phyloP scores from a whole-genome alignment of 2,888 invertebrate species.

The Protophormia terraenovae region DNA sequence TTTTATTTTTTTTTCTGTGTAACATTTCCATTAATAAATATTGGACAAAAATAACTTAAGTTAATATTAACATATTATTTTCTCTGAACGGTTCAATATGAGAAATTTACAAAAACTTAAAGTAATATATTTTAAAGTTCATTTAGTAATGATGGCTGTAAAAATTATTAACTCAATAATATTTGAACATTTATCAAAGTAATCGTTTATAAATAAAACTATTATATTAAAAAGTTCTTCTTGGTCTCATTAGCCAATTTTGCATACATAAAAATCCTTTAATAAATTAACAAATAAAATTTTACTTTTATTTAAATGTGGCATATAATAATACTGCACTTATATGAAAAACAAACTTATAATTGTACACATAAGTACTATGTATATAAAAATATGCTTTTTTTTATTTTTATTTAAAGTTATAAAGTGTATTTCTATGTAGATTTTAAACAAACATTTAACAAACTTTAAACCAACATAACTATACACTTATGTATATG shows the following conservation, averaged over 20 bases:
- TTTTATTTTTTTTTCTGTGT: too few species aligned
- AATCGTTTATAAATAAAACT: background rate
- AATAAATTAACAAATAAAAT: background rate
- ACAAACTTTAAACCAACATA: background rate
- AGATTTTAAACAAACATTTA: slow-evolving; percentile 26
- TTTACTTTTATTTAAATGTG: background rate
- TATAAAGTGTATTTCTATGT: slow-evolving; percentile 61
- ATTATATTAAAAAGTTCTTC: background rate
- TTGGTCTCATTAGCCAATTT: background rate
- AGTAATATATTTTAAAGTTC: too few species aligned
- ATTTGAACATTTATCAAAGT: background rate
- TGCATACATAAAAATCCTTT: background rate
- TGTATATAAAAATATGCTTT: slow-evolving; percentile 7
- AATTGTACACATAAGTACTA: background rate
- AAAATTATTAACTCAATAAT: too few species aligned
- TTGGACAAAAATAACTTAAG: too few species aligned
- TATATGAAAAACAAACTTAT: background rate
- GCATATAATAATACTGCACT: background rate
- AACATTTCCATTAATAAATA: too few species aligned
- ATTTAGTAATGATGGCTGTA: too few species aligned
- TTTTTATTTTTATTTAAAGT: slow-evolving; percentile 30
- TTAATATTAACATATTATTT: too few species aligned
- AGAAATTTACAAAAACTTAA: too few species aligned
- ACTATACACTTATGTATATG: background rate
- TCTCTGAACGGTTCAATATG: too few species aligned